These are phyloP conservation scores for Schizotus pectinicornis DNA, from an alignment of 2,888 invertebrate species.

Conservation along the genomic window DNA sequence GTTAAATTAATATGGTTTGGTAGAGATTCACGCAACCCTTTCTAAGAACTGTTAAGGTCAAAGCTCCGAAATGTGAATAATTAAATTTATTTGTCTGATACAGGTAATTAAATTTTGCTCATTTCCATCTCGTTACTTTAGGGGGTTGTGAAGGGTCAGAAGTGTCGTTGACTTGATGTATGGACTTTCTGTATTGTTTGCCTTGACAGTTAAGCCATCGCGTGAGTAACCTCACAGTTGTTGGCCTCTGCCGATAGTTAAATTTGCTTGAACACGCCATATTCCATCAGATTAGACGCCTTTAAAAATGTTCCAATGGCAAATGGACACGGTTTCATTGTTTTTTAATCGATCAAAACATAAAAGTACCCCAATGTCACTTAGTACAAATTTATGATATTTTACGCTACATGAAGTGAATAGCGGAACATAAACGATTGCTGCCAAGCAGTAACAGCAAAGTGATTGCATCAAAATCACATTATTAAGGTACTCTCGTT, in stretches of 20 bases:
- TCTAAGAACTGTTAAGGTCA: too few species aligned
- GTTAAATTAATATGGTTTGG: too few species aligned
- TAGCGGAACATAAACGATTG: too few species aligned
- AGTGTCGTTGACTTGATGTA: slow-evolving; percentile 24
- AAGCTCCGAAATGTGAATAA: too few species aligned
- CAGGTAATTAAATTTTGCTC: too few species aligned
- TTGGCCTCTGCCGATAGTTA: slow-evolving; percentile 33
- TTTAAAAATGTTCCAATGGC: slow-evolving; percentile 10
- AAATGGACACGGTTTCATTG: slow-evolving; percentile 1
- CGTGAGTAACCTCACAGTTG: slow-evolving; percentile 27
- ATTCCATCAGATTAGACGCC: slow-evolving; percentile 11
- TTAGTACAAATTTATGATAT: neutral
- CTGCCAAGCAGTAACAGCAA: too few species aligned
- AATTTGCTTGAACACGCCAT: slow-evolving; percentile 34
- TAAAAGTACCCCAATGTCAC: neutral
- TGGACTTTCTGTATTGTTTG: slow-evolving; percentile 10
- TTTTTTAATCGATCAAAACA: neutral
- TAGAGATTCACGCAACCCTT: too few species aligned
- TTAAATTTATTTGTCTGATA: too few species aligned
- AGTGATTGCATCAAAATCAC: too few species aligned
- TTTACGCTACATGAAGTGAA: too few species aligned
- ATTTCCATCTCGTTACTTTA: too few species aligned
- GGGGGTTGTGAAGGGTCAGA: slow-evolving; percentile 8
- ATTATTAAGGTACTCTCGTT: too few species aligned
- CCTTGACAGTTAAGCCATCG: slow-evolving; percentile 28